Conservation (phyloP, 2,888 invertebrate genomes). For the Acanthopleura granulata region DNA sequence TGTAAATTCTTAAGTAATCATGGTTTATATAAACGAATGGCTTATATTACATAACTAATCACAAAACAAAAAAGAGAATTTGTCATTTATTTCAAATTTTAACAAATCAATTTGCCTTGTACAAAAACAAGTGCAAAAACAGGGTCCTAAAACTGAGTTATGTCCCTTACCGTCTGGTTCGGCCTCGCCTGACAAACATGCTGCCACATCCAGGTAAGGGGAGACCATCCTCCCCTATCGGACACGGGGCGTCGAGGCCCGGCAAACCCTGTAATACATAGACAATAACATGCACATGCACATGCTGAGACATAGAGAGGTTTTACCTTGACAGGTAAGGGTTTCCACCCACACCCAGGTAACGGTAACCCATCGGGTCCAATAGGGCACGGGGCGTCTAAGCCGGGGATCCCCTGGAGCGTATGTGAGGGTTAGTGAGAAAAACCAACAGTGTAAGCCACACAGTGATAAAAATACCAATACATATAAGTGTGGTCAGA, state of each 20-base stretch:
- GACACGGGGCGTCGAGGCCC: conserved; percentile 96
- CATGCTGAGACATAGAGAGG: neutral
- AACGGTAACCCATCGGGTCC: conserved; percentile 95
- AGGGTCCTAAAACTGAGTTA: too few relatives aligned
- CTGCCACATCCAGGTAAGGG: conserved; percentile 82
- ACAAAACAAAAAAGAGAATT: too few relatives aligned
- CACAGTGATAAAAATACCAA: neutral
- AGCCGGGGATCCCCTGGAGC: conserved; percentile 89
- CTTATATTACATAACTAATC: too few relatives aligned
- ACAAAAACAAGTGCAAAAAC: too few relatives aligned
- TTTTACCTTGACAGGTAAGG: conserved; percentile 4
- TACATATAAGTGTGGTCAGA: too few relatives aligned
- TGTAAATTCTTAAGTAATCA: too few relatives aligned
- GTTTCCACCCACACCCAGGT: conserved; percentile 93
- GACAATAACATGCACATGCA: conserved; percentile 20
- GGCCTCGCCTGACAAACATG: neutral
- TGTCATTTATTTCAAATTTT: too few relatives aligned
- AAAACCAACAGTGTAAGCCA: neutral
- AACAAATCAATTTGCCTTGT: too few relatives aligned
- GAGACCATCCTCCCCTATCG: conserved; percentile 91
- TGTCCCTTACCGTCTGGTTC: too few relatives aligned
- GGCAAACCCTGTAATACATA: conserved; percentile 80
- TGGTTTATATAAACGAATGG: too few relatives aligned
- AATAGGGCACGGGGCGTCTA: conserved; percentile 98
- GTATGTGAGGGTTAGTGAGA: conserved; percentile 5